Percentiles rank a stretch among this genome's conserved stretches.
These are phyloP conservation scores for Solen grandis DNA, from an alignment of 1,140 invertebrate genomes.

Conservation along the genomic window DNA sequence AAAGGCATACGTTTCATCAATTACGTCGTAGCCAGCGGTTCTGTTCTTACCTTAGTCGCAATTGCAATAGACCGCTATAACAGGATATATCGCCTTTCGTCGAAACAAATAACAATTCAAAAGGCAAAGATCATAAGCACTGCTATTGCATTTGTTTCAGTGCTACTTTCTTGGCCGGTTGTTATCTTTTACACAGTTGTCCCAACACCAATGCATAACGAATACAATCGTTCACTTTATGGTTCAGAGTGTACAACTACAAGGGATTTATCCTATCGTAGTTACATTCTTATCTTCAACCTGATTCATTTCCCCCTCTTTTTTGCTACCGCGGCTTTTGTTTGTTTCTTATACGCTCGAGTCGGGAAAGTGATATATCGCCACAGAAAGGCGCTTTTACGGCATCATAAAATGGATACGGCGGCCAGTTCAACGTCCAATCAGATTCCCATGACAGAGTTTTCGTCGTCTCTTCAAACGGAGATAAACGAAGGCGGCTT, in stretches of 20 bases:
- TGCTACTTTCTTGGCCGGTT: neutral
- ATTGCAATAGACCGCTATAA: neutral
- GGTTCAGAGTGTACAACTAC: neutral
- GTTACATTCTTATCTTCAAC: neutral
- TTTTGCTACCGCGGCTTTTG: too few relatives aligned
- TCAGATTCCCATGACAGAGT: too few relatives aligned
- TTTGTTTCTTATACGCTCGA: too few relatives aligned
- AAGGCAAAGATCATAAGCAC: neutral
- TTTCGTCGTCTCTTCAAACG: neutral
- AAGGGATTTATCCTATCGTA: neutral
- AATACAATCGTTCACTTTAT: neutral
- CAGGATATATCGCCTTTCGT: neutral
- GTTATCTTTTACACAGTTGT: neutral
- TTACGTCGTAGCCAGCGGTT: neutral
- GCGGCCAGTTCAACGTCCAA: too few relatives aligned
- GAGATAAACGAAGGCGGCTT: neutral
- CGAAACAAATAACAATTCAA: neutral
- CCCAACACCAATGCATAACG: neutral
- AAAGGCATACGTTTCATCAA: neutral
- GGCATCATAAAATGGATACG: too few relatives aligned
- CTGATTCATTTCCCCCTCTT: too few relatives aligned
- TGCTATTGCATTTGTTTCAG: neutral
- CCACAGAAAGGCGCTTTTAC: too few relatives aligned
- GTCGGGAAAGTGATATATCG: too few relatives aligned
- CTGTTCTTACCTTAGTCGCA: neutral